Percentiles rank a stretch among this genome's conserved stretches.
Conservation (phyloP, 2,113 vertebrate genomes). For the Callorhinus ursinus region DNA sequence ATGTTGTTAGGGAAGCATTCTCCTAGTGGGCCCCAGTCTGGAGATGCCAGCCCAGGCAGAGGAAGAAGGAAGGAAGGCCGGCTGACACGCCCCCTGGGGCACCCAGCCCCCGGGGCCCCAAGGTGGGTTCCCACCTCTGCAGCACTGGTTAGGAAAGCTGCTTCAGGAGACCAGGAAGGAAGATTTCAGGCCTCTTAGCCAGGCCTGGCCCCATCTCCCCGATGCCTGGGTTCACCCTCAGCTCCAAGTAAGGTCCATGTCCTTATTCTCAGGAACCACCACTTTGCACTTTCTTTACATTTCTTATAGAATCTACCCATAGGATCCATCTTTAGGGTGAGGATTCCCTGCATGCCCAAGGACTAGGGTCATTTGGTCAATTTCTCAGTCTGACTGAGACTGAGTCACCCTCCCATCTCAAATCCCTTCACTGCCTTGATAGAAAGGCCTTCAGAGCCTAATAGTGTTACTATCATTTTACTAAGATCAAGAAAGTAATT, state of each 20-base stretch:
- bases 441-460: neutral
- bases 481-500: neutral
- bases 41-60: neutral
- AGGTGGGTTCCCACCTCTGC: neutral
- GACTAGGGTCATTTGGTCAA: neutral
- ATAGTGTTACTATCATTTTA: neutral
- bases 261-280: neutral
- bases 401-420: neutral
- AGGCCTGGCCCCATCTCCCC: neutral
- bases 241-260: neutral
- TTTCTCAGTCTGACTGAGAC: neutral
- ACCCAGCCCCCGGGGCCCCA: accelerated
- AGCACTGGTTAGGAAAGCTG: neutral
- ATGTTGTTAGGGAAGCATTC: neutral
- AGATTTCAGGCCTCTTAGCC: neutral
- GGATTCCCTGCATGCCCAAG: neutral
- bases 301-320: neutral
- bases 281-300: neutral
- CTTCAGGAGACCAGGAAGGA: accelerated
- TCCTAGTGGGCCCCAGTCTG: neutral
- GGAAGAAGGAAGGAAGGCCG: neutral
- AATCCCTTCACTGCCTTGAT: neutral
- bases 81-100: accelerated
- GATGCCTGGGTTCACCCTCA: neutral
- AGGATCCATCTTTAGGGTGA: neutral